Evolutionary conservation across 2,113 vertebrate species (phyloP).

Genomic region (Gymnarchus niloticus): DNA sequence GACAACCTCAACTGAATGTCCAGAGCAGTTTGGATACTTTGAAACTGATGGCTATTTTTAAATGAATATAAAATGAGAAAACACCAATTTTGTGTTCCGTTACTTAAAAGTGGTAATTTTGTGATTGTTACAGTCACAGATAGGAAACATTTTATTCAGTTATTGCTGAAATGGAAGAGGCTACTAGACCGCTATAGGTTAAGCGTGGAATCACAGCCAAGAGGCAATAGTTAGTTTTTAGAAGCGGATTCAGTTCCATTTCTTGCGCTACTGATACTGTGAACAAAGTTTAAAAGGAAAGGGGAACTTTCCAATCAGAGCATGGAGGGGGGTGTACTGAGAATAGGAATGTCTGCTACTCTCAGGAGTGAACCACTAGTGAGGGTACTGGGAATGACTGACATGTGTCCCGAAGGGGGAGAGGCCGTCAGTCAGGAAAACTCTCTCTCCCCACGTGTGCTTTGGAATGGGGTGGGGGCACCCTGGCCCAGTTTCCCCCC

Average conservation of each 20-base stretch:
- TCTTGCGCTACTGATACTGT: not conserved
- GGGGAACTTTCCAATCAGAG: not conserved
- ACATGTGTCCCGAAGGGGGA: not conserved
- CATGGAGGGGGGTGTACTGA: not conserved
- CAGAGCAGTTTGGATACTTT: not conserved
- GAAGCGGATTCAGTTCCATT: not conserved
- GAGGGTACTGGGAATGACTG: not conserved
- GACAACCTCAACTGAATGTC: not conserved
- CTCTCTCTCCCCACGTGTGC: not conserved
- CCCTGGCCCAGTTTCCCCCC: not conserved
- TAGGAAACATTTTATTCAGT: not conserved
- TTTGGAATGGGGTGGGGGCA: not conserved
- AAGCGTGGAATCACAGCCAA: not conserved
- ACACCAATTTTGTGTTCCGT: not conserved
- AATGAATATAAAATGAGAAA: not conserved
- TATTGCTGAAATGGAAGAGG: not conserved
- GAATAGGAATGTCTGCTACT: not conserved
- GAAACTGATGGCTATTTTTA: not conserved
- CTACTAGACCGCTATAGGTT: not conserved
- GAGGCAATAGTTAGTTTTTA: not conserved
- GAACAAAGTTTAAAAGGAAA: not conserved
- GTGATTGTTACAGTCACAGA: not conserved
- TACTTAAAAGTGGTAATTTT: not conserved
- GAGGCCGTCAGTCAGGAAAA: not conserved
- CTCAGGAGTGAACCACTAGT: not conserved